A percentile compares a stretch with the other conserved stretches of the same genome.
These are phyloP conservation scores for Hypomecis punctinalis DNA, from an alignment of 2,888 invertebrate genomes.

Conservation along the genomic window DNA sequence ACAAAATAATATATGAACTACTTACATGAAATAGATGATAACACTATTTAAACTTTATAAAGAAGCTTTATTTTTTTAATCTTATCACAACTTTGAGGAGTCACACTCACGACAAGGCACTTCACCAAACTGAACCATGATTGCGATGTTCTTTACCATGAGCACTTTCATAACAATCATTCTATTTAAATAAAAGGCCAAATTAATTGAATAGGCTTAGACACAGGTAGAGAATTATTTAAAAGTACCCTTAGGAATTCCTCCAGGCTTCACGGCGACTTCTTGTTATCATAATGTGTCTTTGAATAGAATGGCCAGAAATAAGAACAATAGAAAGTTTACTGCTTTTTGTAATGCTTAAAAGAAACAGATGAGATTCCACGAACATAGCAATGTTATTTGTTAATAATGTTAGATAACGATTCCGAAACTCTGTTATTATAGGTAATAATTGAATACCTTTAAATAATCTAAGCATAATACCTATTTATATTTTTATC, in stretches of 20 bases:
- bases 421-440: too few species aligned
- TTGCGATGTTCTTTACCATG: conserved; percentile 39
- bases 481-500: too few species aligned
- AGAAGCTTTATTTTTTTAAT: neutral
- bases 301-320: conserved; percentile 21
- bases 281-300: conserved; percentile 33
- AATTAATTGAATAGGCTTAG: conserved; percentile 37
- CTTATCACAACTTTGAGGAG: conserved; percentile 2
- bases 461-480: too few species aligned
- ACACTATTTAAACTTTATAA: too few species aligned
- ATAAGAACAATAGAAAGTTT: conserved; percentile 28
- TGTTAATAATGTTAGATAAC: neutral
- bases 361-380: conserved; percentile 31
- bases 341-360: conserved; percentile 30
- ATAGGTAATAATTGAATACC: too few species aligned
- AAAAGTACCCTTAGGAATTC: conserved; percentile 42
- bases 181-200: conserved; percentile 49
- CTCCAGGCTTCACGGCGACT: conserved; percentile 22
- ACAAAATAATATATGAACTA: too few species aligned
- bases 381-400: conserved; percentile 13
- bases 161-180: conserved; percentile 40
- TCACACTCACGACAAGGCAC: conserved; percentile 37
- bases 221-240: conserved; percentile 49
- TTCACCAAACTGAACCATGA: conserved; percentile 41
- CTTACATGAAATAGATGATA: too few species aligned